phyloP scores from a whole-genome alignment of 2,797 vertebrate genomes.

The Acrossocheilus fasciatus region DNA sequence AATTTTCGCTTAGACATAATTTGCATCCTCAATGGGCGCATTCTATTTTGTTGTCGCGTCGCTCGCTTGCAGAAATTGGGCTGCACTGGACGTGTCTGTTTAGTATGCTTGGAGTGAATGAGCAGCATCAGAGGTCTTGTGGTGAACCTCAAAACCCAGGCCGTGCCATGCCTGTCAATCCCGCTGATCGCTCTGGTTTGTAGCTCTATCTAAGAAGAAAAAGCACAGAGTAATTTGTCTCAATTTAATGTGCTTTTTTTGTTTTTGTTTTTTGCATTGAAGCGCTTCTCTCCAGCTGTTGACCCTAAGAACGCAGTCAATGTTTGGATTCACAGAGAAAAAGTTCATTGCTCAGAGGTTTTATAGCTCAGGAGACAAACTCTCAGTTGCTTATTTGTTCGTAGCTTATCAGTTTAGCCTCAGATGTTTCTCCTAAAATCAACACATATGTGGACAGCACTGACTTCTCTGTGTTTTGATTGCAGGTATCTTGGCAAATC shows the following conservation, averaged over 20 bases:
- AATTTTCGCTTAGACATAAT: not conserved
- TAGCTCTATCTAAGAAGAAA: not conserved
- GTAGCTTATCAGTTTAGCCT: too few species aligned
- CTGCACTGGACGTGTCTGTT: not conserved
- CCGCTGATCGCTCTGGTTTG: slow-evolving; percentile 27
- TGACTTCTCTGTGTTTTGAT: not conserved
- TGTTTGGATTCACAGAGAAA: not conserved
- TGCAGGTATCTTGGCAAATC: not conserved
- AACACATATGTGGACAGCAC: not conserved
- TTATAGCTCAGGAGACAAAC: not conserved
- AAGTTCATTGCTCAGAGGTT: not conserved
- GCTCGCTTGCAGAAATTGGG: not conserved
- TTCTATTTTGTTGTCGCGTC: not conserved
- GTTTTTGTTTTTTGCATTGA: not conserved
- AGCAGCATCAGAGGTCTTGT: slow-evolving; percentile 36
- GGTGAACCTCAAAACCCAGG: slow-evolving; percentile 48
- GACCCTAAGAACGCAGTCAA: not conserved
- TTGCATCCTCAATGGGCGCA: not conserved
- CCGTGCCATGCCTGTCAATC: slow-evolving; percentile 59
- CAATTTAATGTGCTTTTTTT: not conserved
- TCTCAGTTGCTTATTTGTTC: not conserved
- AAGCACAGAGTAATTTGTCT: not conserved
- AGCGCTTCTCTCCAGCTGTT: not conserved
- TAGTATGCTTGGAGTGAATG: slow-evolving; percentile 31
- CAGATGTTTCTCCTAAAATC: not conserved